Percentiles rank a stretch among this genome's conserved stretches.
phyloP scores from a whole-genome alignment of 2,113 vertebrate species.

The Centropristis striata region DNA sequence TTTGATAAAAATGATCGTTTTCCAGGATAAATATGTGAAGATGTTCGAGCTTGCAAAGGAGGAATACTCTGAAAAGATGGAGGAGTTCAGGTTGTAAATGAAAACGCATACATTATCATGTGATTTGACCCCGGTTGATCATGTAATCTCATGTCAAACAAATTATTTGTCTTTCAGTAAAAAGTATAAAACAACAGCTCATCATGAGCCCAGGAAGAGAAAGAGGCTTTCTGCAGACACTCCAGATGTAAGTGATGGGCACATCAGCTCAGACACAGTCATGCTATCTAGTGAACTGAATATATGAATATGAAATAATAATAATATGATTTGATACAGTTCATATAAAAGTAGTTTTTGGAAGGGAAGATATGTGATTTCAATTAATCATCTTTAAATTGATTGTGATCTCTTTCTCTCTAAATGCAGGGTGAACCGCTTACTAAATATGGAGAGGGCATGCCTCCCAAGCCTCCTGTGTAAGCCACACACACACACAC shows the following conservation, averaged over 20 bases:
- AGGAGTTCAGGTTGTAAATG: constrained; percentile 36
- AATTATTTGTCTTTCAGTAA: constrained; percentile 49
- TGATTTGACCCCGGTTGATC: background rate
- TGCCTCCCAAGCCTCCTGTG: constrained; percentile 51
- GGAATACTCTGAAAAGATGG: constrained; percentile 12
- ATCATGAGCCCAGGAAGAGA: background rate
- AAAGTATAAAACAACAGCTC: accelerated
- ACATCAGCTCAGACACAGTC: background rate
- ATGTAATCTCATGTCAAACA: background rate
- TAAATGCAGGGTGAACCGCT: background rate
- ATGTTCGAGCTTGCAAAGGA: background rate
- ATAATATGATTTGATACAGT: background rate
- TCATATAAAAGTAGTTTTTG: background rate
- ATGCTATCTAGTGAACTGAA: background rate
- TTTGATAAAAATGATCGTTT: background rate
- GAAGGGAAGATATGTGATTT: background rate
- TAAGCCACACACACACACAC: constrained; percentile 42
- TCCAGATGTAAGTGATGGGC: constrained; percentile 11
- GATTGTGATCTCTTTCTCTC: background rate
- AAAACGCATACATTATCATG: background rate
- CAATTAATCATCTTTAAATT: background rate
- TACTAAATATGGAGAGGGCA: background rate
- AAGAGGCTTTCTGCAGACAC: background rate
- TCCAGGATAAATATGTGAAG: constrained; percentile 41
- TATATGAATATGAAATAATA: background rate